Evolutionary conservation across 2,888 invertebrate genomes (phyloP), one percentile per base, ranked within the genome.

Genomic region (Beris morrisii): DNA sequence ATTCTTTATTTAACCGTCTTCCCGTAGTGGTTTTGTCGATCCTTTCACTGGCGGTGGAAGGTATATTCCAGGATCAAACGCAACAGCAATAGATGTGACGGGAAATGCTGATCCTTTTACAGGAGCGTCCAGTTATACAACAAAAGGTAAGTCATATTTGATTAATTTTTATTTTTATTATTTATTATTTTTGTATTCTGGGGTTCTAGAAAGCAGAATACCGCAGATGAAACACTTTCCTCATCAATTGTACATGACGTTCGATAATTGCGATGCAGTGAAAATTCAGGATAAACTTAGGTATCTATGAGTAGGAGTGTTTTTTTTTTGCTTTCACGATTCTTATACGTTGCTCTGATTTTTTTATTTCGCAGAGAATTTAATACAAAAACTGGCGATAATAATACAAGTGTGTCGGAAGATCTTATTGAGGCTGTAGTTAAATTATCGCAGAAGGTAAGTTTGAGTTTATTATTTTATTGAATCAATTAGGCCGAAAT

Each of bases 221-320:
- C 50, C 55, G 15, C 61, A 50, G 22, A 22, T 52, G 0, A 61
- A 50, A 38, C 81, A 79, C 71, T 82, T 81, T 69, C 84, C 83
- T 0, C 78, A 82, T 28, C 78, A 71, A 55, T 79, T 75, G 28
- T 88, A 85, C 81, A 82, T 85, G 71, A 88, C 87, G 70, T 91
- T 95, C 75, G 93, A 92, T 73, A 87, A 88, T 74, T 92, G 90
- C 5, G 92, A 92, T 81, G 77, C 88, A 30, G 83, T 83, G 64
- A 89, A 90, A 52, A 90, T 95, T 72, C 81, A 89, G 69, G 88
- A 89, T 72, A 90, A 90, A 76, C 76, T 89, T 65, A 87, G 73
- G 80, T 80, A 66, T 1, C 22, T 22, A 22, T 3, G 22, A 69
- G 72, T 43, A 54, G 5, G 6, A 48, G 11, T 3, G 12, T 28